Percentiles rank a stretch among this genome's conserved stretches.
phyloP scores from a whole-genome alignment of 92 coral and sea anemone species.

The Epizoanthus rinbou region DNA sequence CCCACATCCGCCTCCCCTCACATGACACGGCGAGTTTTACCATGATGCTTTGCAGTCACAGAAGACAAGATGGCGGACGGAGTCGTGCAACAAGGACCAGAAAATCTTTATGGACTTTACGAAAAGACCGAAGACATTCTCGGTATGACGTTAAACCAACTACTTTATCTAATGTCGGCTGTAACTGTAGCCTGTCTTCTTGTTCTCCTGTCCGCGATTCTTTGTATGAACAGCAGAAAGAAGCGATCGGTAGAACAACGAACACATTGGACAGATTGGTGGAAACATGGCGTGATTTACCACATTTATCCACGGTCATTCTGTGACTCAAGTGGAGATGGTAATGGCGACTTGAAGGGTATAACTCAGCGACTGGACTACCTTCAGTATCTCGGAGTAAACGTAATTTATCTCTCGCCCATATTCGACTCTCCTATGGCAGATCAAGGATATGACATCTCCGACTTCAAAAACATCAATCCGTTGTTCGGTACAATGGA shows the following conservation, averaged over 20 bases:
- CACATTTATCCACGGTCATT: conserved; percentile 93
- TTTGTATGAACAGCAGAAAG: conserved; percentile 22
- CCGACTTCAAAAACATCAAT: conserved; percentile 71
- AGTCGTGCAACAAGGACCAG: too few species aligned
- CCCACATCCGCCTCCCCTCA: too few species aligned
- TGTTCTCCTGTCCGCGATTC: conserved; percentile 17
- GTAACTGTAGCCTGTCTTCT: conserved; percentile 29
- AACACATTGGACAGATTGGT: conserved; percentile 87
- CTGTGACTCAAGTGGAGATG: conserved; percentile 83
- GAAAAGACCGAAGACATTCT: too few species aligned
- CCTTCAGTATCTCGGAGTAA: conserved; percentile 84
- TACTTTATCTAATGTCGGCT: conserved; percentile 9
- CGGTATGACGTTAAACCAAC: too few species aligned
- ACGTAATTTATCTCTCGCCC: conserved; percentile 80
- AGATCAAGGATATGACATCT: conserved; percentile 90
- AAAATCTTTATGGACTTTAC: too few species aligned
- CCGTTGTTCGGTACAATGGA: conserved; percentile 75
- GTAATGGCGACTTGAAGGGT: conserved; percentile 90
- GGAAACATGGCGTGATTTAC: conserved; percentile 80
- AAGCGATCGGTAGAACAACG: conserved; percentile 26
- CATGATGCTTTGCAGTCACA: too few species aligned
- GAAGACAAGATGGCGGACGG: too few species aligned
- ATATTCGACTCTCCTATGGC: conserved; percentile 81
- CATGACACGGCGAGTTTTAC: too few species aligned
- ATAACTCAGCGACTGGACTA: conserved; percentile 73